Conservation (phyloP, 2,888 invertebrate species). For the Chymomyza procnemis region DNA sequence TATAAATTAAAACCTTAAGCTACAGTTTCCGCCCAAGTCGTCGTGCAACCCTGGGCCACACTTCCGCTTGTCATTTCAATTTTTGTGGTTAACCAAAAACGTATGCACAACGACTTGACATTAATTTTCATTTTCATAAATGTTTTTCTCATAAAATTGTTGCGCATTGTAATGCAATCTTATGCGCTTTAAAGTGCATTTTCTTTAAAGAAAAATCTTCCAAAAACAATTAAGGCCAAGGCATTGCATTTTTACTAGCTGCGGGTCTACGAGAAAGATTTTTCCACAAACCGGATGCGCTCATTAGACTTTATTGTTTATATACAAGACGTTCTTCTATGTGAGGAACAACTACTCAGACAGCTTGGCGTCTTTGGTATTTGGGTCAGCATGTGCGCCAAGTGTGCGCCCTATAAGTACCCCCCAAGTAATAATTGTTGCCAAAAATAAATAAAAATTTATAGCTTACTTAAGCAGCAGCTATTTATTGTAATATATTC, state of each 20-base stretch:
- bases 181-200: neutral
- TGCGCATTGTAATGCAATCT: slow-evolving; percentile 15
- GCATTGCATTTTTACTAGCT: neutral
- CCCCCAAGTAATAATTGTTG: neutral
- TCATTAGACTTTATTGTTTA: slow-evolving; percentile 55
- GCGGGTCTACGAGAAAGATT: slow-evolving; percentile 31
- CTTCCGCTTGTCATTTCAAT: slow-evolving; percentile 56
- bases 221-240: neutral
- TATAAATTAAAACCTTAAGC: slow-evolving; percentile 64
- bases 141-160: slow-evolving; percentile 5
- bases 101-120: slow-evolving; percentile 28
- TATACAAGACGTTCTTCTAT: slow-evolving; percentile 18
- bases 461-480: neutral
- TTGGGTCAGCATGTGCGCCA: neutral
- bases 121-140: slow-evolving; percentile 70
- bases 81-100: slow-evolving; percentile 46
- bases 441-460: neutral
- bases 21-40: slow-evolving; percentile 58
- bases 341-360: neutral
- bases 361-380: neutral
- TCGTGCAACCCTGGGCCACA: slow-evolving; percentile 18
- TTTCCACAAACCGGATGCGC: slow-evolving; percentile 48
- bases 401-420: too few relatives aligned
- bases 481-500: neutral
- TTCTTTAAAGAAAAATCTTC: neutral